Conservation (phyloP, 2,888 invertebrate species). For the Masnerella sp. region DNA sequence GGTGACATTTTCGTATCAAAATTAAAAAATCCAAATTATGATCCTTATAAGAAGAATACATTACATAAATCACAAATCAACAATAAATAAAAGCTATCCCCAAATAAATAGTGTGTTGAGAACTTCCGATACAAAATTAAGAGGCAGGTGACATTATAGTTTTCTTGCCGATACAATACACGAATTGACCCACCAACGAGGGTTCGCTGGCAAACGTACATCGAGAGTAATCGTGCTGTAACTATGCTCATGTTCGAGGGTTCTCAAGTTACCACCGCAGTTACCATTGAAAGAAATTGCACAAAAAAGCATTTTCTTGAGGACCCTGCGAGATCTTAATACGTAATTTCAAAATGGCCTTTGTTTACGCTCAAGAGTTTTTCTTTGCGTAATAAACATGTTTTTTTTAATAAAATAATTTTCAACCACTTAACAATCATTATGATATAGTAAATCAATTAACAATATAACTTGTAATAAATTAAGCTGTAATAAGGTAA, state of each 20-base stretch:
- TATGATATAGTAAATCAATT: too few species aligned
- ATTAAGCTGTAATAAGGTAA: too few species aligned
- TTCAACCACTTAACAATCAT: too few species aligned
- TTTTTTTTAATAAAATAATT: too few species aligned
- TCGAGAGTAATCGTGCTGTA: constrained; percentile 67
- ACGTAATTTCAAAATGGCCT: constrained; percentile 40
- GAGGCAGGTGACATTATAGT: constrained; percentile 27
- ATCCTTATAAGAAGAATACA: too few species aligned
- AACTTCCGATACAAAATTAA: constrained; percentile 33
- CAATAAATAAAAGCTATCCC: too few species aligned
- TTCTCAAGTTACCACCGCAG: constrained; percentile 40
- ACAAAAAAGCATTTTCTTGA: constrained; percentile 59
- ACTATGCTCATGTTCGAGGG: constrained; percentile 63
- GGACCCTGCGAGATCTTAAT: constrained; percentile 27
- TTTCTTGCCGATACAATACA: constrained; percentile 29
- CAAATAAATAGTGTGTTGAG: constrained; percentile 43
- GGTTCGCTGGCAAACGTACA: constrained; percentile 57
- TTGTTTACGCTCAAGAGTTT: constrained; percentile 40
- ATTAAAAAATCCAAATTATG: too few species aligned
- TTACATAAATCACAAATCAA: too few species aligned
- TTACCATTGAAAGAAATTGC: constrained; percentile 63
- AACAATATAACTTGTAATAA: too few species aligned
- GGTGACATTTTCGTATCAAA: too few species aligned
- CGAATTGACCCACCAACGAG: too few species aligned
- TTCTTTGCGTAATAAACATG: constrained; percentile 44